These are phyloP conservation scores for Microctenopoma steveboyesi DNA, from an alignment of 2,797 vertebrate species.

Conservation along the genomic window DNA sequence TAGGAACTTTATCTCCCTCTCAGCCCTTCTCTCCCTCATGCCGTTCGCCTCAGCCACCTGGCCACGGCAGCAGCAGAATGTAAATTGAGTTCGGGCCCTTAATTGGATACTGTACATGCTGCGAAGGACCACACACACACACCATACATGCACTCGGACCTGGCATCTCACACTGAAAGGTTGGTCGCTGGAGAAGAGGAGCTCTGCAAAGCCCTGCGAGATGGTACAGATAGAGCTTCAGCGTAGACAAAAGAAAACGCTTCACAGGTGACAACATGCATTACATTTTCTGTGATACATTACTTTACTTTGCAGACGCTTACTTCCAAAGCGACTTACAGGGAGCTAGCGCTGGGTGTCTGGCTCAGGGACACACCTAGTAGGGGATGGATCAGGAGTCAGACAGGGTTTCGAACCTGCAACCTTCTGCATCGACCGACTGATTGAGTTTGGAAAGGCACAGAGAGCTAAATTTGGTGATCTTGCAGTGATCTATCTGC, in stretches of 20 bases:
- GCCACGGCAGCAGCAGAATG: slow-evolving; percentile 61
- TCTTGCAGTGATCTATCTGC: not conserved
- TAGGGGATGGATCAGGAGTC: too few relatives aligned
- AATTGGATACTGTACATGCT: slow-evolving; percentile 68
- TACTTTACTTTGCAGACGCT: too few relatives aligned
- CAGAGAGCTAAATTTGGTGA: not conserved
- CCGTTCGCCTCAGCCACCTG: slow-evolving; percentile 61
- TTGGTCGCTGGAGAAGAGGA: slow-evolving; percentile 20
- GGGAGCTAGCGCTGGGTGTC: too few relatives aligned
- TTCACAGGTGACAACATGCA: not conserved
- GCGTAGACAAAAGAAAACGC: not conserved
- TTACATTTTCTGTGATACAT: too few relatives aligned
- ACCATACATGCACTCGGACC: not conserved
- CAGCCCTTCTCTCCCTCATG: slow-evolving; percentile 39
- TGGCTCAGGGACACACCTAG: too few relatives aligned
- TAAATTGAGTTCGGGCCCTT: slow-evolving; percentile 66
- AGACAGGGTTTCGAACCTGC: too few relatives aligned
- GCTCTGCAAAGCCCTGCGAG: slow-evolving; percentile 17
- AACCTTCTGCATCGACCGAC: too few relatives aligned
- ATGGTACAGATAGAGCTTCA: not conserved
- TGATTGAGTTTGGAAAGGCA: not conserved
- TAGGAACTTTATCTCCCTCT: slow-evolving; percentile 63
- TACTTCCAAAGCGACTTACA: too few relatives aligned
- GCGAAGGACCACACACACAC: slow-evolving; percentile 21
- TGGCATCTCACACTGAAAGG: slow-evolving; percentile 27